Base-by-base conservation (phyloP, 2,113 vertebrate genomes). In the Lathamus discolor region DNA sequence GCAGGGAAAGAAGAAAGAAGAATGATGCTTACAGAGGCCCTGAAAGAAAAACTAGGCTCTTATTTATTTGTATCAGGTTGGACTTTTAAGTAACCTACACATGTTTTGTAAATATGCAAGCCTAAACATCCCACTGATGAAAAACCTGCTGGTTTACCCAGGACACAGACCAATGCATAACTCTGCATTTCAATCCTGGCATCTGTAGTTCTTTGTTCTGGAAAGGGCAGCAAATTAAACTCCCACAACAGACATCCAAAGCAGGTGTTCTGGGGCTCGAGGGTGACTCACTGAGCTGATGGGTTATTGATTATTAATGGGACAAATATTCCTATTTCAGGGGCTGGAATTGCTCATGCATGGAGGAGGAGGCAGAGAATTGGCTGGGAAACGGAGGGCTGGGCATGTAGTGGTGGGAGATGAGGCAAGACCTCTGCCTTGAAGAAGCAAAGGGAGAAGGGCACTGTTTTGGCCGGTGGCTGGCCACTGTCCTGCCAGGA, bases 151-250 rank as follows among this genome's bases (percentile, higher is more conserved):
- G 2, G 27, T 28, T 19, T 7, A 19, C 23, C 59, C 49, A n/a
- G 49, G 73, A 52, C 0, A 2, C 83, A 43, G 37, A 27, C 5
- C 1, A 2, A 18, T 14, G 1, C 1, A 11, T 17, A 43, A 11
- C 39, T 17, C 17, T 69, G 23, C 77, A 31, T 44, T 64, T 57
- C 25, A 69, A 11, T 5, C 17, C 69, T 51, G 7, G 13, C 11
- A 9, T 5, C 49, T 52, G 29, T 5, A 29, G 18, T 3, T 54
- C 43, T 72, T 15, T 19, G 35, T 31, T 51, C 5, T 27, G 67
- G 37, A 28, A 72, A 77, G 72, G 48, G 39, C 80, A 73, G 10
- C 1, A 24, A 33, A 59, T 7, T 4, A 33, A 27, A 11, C 23
- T 20, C 18, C n/a, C 31, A n/a, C 25, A 5, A 3, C 41, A 54